Conservation (phyloP, 2,113 vertebrate species). For the Perca fluviatilis region DNA sequence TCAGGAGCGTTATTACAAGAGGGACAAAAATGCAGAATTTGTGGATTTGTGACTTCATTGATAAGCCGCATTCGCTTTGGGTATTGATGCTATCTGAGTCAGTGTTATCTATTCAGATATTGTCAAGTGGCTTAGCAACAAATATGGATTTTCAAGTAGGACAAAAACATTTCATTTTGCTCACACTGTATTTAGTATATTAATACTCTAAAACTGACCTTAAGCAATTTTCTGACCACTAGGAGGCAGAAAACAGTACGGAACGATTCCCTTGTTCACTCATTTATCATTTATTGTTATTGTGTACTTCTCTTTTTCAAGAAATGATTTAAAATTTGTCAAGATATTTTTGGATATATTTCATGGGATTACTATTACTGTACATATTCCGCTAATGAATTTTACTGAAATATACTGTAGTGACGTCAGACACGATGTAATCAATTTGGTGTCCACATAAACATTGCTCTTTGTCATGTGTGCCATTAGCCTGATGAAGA, state of each 20-base stretch:
- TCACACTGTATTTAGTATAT: background rate
- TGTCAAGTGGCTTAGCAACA: background rate
- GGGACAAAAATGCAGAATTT: background rate
- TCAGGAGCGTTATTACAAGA: slow-evolving; percentile 13
- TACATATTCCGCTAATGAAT: no score
- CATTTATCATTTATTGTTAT: slow-evolving; percentile 3
- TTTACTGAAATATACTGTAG: background rate
- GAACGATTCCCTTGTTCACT: slow-evolving; percentile 9
- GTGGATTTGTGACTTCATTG: background rate
- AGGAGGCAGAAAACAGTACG: background rate
- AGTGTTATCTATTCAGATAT: background rate
- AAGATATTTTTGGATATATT: background rate
- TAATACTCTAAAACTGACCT: background rate
- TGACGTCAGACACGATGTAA: background rate
- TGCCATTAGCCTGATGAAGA: no score
- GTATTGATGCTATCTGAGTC: background rate
- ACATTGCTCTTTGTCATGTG: background rate
- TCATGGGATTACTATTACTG: background rate
- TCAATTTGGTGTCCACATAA: background rate
- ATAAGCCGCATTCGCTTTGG: background rate
- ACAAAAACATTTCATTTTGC: background rate
- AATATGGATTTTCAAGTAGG: background rate
- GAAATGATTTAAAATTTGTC: background rate
- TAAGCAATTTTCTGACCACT: background rate
- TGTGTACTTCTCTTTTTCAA: background rate